Conservation (phyloP, 2,888 invertebrate genomes). For the Melitaea athalia region DNA sequence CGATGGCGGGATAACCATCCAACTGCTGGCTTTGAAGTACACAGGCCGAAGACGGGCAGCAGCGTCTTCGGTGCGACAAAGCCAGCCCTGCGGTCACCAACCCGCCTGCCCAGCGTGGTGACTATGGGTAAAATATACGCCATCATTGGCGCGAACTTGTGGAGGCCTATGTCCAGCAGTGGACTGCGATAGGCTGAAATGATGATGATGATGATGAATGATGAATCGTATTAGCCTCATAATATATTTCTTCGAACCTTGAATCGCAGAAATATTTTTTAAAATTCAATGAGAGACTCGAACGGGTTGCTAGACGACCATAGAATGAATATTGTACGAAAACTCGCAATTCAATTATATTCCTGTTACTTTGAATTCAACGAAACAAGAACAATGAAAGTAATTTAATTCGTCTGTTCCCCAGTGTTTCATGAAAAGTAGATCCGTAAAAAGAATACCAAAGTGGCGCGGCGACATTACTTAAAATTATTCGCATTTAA, state of each 20-base stretch:
- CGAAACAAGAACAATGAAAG: slow-evolving; percentile 12
- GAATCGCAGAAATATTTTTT: not conserved
- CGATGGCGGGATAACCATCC: too few species aligned
- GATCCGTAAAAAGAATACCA: slow-evolving; percentile 6
- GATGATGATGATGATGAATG: too few species aligned
- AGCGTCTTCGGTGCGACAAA: too few species aligned
- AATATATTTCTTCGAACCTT: not conserved
- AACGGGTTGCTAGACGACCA: not conserved
- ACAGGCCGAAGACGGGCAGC: too few species aligned
- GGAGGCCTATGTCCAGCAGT: too few species aligned
- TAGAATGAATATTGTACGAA: slow-evolving; percentile 13
- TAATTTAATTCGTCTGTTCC: slow-evolving; percentile 17
- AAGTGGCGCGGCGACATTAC: not conserved
- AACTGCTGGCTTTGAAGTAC: too few species aligned
- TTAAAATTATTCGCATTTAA: slow-evolving; percentile 1
- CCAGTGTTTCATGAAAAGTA: not conserved
- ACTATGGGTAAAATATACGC: too few species aligned
- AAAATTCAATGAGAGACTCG: slow-evolving; percentile 1
- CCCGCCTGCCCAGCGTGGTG: too few species aligned
- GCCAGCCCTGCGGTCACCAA: too few species aligned
- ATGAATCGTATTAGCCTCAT: too few species aligned
- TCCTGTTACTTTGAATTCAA: slow-evolving; percentile 13
- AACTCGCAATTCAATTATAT: slow-evolving; percentile 8
- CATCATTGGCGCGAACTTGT: too few species aligned
- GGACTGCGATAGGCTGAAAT: too few species aligned